Conservation (phyloP, 2,797 vertebrate genomes). For the Heterohyrax brucei region DNA sequence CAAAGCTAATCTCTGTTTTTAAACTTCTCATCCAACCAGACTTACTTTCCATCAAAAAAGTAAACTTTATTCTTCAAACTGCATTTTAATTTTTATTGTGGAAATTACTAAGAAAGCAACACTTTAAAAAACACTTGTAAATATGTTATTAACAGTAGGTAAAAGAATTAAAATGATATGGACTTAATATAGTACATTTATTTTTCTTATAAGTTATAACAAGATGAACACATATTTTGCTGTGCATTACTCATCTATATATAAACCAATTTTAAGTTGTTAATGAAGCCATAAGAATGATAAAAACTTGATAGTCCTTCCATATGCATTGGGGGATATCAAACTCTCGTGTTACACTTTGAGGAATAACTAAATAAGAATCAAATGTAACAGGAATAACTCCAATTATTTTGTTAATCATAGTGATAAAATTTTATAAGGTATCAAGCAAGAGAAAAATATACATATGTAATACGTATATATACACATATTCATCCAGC, state of each 20-base stretch:
- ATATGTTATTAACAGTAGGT: not conserved
- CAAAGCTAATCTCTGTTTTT: not conserved
- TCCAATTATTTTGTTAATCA: not conserved
- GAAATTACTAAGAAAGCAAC: not conserved
- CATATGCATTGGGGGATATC: not conserved
- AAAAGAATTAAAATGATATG: not conserved
- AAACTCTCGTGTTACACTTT: not conserved
- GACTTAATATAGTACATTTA: not conserved
- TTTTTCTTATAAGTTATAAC: not conserved
- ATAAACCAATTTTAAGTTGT: not conserved
- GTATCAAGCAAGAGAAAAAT: not conserved
- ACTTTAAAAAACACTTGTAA: not conserved
- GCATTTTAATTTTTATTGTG: not conserved
- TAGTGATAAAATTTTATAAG: not conserved
- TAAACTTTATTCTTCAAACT: not conserved
- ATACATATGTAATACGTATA: not conserved
- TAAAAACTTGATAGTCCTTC: not conserved
- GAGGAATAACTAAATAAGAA: not conserved
- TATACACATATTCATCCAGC: not conserved
- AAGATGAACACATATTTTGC: not conserved
- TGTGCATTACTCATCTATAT: not conserved
- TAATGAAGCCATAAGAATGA: not conserved
- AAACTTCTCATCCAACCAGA: not conserved
- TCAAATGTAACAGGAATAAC: constrained; percentile 16
- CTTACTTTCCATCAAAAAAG: not conserved